Conservation (phyloP, 2,888 invertebrate genomes). For the Artemia sinica region DNA sequence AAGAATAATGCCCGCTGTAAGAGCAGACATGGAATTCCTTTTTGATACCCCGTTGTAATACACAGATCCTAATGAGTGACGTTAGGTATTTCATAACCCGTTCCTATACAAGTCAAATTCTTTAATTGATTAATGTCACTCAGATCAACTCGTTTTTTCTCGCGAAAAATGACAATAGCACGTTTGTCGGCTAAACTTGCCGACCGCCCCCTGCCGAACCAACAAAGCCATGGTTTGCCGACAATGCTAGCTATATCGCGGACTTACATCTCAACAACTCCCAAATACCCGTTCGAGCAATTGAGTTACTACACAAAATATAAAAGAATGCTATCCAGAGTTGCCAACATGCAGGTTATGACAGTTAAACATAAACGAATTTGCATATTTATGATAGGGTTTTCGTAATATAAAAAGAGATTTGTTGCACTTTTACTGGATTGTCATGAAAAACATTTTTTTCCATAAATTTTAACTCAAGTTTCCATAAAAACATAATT, state of each 20-base stretch:
- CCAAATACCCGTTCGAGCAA: slow-evolving; percentile 6
- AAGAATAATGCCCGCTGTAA: no score
- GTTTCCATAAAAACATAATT: no score
- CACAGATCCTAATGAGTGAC: neutral
- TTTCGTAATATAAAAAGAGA: no score
- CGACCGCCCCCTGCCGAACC: neutral
- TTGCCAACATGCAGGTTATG: slow-evolving; percentile 7
- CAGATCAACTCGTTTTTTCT: slow-evolving; percentile 8
- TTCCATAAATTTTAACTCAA: no score
- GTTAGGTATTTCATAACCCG: neutral
- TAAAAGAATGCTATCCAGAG: slow-evolving; percentile 1
- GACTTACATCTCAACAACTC: slow-evolving; percentile 14
- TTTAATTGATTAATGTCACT: slow-evolving; percentile 12
- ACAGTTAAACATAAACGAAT: slow-evolving; percentile 1
- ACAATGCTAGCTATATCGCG: slow-evolving; percentile 13
- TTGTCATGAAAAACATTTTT: no score
- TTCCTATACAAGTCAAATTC: slow-evolving; percentile 10
- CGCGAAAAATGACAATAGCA: slow-evolving; percentile 8
- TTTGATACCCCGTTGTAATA: slow-evolving; percentile 10
- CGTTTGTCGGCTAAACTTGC: slow-evolving; percentile 9
- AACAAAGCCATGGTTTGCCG: slow-evolving; percentile 11
- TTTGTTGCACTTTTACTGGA: no score
- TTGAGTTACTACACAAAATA: slow-evolving; percentile 11
- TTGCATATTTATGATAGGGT: slow-evolving; percentile 2
- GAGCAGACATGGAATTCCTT: neutral